Conservation (phyloP, 1,140 invertebrate species). For the Galleria mellonella region DNA sequence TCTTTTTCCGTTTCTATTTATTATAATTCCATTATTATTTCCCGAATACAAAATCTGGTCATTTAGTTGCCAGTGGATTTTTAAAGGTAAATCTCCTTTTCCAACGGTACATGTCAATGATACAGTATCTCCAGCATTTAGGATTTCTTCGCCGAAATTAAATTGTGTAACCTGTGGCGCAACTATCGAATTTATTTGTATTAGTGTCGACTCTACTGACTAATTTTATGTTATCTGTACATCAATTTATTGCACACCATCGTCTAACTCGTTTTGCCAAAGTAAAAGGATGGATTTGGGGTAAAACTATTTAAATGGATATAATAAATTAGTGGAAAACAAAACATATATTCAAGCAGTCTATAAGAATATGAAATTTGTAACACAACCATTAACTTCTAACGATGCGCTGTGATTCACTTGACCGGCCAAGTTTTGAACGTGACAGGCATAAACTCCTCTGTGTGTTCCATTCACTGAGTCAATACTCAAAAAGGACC, state of each 20-base stretch:
- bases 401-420: slow-evolving; percentile 73
- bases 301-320: slow-evolving; percentile 72
- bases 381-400: slow-evolving; percentile 74
- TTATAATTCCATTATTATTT: slow-evolving; percentile 40
- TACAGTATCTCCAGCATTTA: slow-evolving; percentile 83
- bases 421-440: slow-evolving; percentile 75
- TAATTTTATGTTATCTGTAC: too few relatives aligned
- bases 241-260: slow-evolving; percentile 69
- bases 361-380: slow-evolving; percentile 21
- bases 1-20: slow-evolving; percentile 71
- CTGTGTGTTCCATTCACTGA: slow-evolving; percentile 71
- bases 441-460: slow-evolving; percentile 80
- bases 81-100: slow-evolving; percentile 81
- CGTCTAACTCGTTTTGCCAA: slow-evolving; percentile 77
- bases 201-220: not conserved
- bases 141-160: slow-evolving; percentile 78
- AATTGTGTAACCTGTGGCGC: slow-evolving; percentile 82
- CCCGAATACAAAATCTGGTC: slow-evolving; percentile 63
- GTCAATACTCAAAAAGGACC: slow-evolving; percentile 78
- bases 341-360: not conserved
- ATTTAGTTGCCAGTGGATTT: slow-evolving; percentile 80
- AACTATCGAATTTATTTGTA: slow-evolving; percentile 57
- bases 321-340: slow-evolving; percentile 24
- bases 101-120: slow-evolving; percentile 83
- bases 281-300: slow-evolving; percentile 81